These are phyloP conservation scores for Hydropsyche tenuis DNA, from an alignment of 1,140 invertebrate genomes.

Conservation along the genomic window DNA sequence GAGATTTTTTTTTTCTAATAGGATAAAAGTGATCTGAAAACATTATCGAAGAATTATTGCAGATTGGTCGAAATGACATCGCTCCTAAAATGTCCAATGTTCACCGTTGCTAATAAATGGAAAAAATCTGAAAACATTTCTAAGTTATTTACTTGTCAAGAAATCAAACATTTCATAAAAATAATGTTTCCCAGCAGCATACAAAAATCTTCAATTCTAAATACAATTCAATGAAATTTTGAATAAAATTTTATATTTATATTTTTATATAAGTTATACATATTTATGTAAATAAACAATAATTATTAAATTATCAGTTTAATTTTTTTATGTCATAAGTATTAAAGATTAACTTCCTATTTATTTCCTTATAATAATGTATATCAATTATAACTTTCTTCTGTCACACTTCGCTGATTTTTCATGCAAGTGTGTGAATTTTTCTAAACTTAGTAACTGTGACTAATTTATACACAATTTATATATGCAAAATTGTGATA, in stretches of 20 bases:
- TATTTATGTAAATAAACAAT: too few relatives aligned
- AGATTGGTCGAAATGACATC: conserved; percentile 38
- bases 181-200: conserved; percentile 32
- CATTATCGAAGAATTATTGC: conserved; percentile 34
- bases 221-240: conserved; percentile 37
- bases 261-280: background rate
- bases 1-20: conserved; percentile 27
- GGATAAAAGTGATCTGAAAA: conserved; percentile 38
- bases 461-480: conserved; percentile 12
- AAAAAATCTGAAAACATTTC: conserved; percentile 26
- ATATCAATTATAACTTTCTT: conserved; percentile 26
- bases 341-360: background rate
- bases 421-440: conserved; percentile 4
- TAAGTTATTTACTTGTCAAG: conserved; percentile 35
- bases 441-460: background rate
- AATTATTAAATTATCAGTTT: too few relatives aligned
- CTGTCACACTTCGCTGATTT: conserved; percentile 11
- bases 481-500: too few relatives aligned
- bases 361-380: background rate
- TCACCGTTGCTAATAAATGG: conserved; percentile 35
- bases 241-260: background rate
- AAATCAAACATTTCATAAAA: conserved; percentile 43
- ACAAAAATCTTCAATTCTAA: conserved; percentile 39
- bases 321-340: too few relatives aligned
- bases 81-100: conserved; percentile 39